These are phyloP conservation scores for Acanthopleura granulata DNA, from an alignment of 2,888 invertebrate genomes.

Conservation along the genomic window DNA sequence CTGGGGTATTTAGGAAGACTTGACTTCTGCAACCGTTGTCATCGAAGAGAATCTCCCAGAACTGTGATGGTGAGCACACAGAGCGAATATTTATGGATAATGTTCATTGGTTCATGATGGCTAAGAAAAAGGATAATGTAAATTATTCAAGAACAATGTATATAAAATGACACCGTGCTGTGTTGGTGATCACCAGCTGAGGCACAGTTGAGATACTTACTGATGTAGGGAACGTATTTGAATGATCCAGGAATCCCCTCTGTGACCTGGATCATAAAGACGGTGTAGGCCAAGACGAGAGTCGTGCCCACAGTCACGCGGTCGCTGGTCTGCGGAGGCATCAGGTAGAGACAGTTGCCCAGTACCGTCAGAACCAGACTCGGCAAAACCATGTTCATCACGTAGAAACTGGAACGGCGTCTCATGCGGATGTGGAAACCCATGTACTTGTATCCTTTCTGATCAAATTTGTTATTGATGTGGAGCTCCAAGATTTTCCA, in stretches of 20 bases:
- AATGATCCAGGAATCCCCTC: not conserved
- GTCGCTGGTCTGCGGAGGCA: not conserved
- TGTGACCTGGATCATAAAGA: slow-evolving; percentile 14
- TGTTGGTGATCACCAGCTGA: no score
- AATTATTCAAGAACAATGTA: no score
- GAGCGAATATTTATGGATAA: no score
- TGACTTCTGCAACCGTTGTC: not conserved
- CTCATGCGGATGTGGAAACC: not conserved
- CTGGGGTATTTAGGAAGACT: no score
- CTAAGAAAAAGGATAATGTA: no score
- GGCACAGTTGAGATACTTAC: not conserved
- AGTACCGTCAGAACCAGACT: not conserved
- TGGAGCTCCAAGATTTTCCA: not conserved
- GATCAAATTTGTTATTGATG: not conserved
- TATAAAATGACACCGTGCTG: no score
- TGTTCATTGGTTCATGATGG: no score
- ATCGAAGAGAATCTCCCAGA: not conserved
- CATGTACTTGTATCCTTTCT: not conserved
- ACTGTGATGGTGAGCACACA: no score
- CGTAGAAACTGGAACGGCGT: not conserved
- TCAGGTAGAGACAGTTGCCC: slow-evolving; percentile 13
- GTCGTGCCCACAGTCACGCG: slow-evolving; percentile 9
- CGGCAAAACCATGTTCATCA: slow-evolving; percentile 7
- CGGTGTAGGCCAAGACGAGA: slow-evolving; percentile 8
- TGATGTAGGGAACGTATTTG: not conserved